Base-by-base conservation (phyloP, 2,888 invertebrate genomes). In the Amorpha juglandis region DNA sequence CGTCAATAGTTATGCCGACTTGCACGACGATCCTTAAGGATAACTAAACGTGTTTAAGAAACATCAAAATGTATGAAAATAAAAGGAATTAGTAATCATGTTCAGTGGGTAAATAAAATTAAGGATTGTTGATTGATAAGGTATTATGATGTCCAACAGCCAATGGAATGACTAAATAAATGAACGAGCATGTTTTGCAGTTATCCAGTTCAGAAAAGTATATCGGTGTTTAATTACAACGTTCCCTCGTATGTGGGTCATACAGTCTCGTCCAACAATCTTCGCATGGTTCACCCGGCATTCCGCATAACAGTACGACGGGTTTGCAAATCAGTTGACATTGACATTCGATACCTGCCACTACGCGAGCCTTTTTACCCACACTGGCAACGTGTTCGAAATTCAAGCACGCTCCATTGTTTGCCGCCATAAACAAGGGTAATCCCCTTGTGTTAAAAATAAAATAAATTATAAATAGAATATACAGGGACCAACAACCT, bases 251-350 rank as follows among this genome's bases (percentile, higher is more conserved):
- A 6, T 19, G 63, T 90, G 76, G 91, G 91, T 88, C 88, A 88
- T 74, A 42, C 58, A 38, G 58, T 58, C 58, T 58, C 58, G 42
- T 58, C 58, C 38, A 58, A 38, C 19, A 42, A 16, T 42, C 58
- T 42, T 19, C 42, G 58, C 35, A 33, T 58, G 42, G 74, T 79
- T 47, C 62, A 27, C 45, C 27, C 58, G 38, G 42, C 42, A n/a
- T n/a, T n/a, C n/a, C n/a, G n/a, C n/a, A 76, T 88, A 88, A 88
- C 88, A 83, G 90, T 88, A 86, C 72, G 83, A 86, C 88, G 76
- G 79, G 90, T 88, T 91, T 91, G 88, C 88, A 89, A 91, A 91
- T 90, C 77, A 88, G 81, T 81, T 86, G 88, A 86, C 89, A 89
- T 90, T 90, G 89, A 86, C 88, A 91, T 89, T 91, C 90, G 84